Evolutionary conservation across 2,113 vertebrate species (phyloP).

Genomic region (Tetrax tetrax): DNA sequence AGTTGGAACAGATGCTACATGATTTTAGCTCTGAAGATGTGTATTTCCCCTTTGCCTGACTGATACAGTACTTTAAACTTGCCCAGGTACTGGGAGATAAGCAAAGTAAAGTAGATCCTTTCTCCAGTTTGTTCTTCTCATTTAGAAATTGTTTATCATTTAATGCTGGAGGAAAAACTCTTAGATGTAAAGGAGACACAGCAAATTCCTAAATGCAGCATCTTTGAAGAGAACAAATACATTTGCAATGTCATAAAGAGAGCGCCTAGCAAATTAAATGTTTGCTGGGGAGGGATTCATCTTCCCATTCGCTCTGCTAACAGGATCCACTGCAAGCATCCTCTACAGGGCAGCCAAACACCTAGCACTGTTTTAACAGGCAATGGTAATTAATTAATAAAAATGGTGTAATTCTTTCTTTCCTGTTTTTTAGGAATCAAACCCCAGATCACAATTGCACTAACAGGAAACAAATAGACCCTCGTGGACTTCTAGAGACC

Average conservation of each 20-base stretch:
- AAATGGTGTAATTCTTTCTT: background rate
- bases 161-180: background rate
- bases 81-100: background rate
- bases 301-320: background rate
- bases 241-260: background rate
- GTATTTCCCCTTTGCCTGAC: background rate
- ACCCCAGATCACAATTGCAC: background rate
- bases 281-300: background rate
- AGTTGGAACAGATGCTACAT: background rate
- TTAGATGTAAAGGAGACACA: background rate
- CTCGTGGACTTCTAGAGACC: background rate
- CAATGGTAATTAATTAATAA: background rate
- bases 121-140: background rate
- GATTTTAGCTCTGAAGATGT: background rate
- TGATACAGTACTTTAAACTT: background rate
- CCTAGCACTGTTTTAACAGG: background rate
- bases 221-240: background rate
- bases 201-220: background rate
- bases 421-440: background rate
- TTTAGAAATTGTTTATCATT: background rate
- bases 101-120: background rate
- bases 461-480: background rate
- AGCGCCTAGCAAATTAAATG: background rate
- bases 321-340: background rate
- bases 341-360: background rate